Conservation (phyloP, 2,888 invertebrate genomes). For the Halocaridina rubra region DNA sequence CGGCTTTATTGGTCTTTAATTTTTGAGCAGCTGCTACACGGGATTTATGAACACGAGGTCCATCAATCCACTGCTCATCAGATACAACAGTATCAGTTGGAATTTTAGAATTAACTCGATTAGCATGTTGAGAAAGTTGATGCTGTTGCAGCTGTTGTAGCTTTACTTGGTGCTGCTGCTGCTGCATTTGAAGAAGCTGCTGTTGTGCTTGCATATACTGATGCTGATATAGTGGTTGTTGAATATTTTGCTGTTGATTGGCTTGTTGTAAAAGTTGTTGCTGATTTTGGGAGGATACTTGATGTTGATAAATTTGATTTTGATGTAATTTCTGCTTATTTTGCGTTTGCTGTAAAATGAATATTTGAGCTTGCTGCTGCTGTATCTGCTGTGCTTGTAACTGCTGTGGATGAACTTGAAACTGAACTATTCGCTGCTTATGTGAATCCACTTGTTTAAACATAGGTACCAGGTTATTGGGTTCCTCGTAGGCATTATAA, state of each 20-base stretch:
- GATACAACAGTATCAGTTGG: slow-evolving; percentile 42
- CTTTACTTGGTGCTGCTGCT: slow-evolving; percentile 33
- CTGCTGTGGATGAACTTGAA: slow-evolving; percentile 8
- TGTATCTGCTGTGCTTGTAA: slow-evolving; percentile 2
- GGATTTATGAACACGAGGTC: slow-evolving; percentile 78
- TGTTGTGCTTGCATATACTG: slow-evolving; percentile 15
- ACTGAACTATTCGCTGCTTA: slow-evolving; percentile 12
- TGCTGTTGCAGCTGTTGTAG: slow-evolving; percentile 47
- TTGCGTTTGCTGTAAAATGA: slow-evolving; percentile 16
- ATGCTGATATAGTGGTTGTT: slow-evolving; percentile 34
- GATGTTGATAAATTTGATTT: slow-evolving; percentile 14
- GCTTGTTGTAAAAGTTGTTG: slow-evolving; percentile 21
- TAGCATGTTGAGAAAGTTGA: slow-evolving; percentile 26
- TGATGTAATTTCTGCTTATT: slow-evolving; percentile 21
- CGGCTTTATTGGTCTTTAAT: slow-evolving; percentile 74
- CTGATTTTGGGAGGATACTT: not conserved
- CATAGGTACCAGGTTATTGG: slow-evolving; percentile 47
- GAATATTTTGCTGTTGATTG: slow-evolving; percentile 14
- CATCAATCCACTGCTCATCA: slow-evolving; percentile 97
- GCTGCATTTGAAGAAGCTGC: slow-evolving; percentile 19
- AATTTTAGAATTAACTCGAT: slow-evolving; percentile 2
- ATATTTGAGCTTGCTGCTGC: not conserved
- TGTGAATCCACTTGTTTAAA: not conserved
- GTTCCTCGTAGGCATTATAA: slow-evolving; percentile 61
- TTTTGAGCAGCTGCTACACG: slow-evolving; percentile 76